Evolutionary conservation across 2,888 invertebrate species (phyloP), one percentile per base, ranked within the genome.

Genomic region (Noctuana brunneofusca): DNA sequence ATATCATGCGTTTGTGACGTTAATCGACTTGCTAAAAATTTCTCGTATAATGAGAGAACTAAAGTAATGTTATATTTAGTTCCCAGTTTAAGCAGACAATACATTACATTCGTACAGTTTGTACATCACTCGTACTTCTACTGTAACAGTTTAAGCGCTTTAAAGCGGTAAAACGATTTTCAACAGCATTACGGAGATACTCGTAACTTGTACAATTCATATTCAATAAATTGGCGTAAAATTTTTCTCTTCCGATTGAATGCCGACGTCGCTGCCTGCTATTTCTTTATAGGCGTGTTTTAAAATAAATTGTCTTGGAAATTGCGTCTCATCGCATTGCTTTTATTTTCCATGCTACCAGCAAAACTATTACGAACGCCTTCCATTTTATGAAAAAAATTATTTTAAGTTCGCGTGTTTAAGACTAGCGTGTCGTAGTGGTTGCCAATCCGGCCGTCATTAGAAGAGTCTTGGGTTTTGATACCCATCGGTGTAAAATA

Each of bases 241-340:
- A 41, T 41, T 62, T 41, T 62, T 49, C 62, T 62, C 20, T 56
- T 62, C 49, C 55, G 32, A 41, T 62, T 62, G 55, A 55, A 62
- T 50, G 41, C 41, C 20, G 24, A 22, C 30, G 30, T 32, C 48
- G 49, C 49, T 20, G 54, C 24, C 22, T 38, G 24, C 24, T 41
- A 38, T 22, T 38, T 49, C 41, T 62, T 38, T 38, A 48, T 49
- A 62, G 50, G 62, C 50, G 24, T 41, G 32, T 35, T 43, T 54
- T 41, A 62, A 62, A 55, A 62, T 62, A 62, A 62, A 62, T 55
- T 55, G 55, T 55, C 49, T 41, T 49, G 54, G 38, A 49, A 38
- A 56, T 55, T 54, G 62, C 55, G 12, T 30, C 41, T 24, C 20
- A 9, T 20, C 11, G 22, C 46, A 2, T 43, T 48, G 38, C 38